These are phyloP conservation scores for Scalopus aquaticus DNA, from an alignment of 2,113 vertebrate species.

Conservation along the genomic window DNA sequence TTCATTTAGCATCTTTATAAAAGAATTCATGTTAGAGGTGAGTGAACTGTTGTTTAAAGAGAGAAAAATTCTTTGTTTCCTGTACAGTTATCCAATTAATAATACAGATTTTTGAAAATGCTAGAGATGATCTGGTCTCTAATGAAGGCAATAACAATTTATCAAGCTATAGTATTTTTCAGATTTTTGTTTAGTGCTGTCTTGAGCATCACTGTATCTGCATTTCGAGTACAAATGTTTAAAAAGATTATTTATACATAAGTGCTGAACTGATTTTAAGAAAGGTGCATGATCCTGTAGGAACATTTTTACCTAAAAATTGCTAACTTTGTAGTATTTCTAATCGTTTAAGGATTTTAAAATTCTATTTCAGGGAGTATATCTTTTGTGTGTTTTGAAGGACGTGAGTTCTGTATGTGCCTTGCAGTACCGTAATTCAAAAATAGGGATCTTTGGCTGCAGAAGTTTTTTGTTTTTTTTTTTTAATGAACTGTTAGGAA, in stretches of 20 bases:
- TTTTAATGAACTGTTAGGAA: constrained; percentile 75
- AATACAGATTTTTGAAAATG: constrained; percentile 70
- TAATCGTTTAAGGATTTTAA: constrained; percentile 84
- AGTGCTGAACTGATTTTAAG: constrained; percentile 81
- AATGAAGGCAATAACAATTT: constrained; percentile 86
- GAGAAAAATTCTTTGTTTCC: constrained; percentile 48
- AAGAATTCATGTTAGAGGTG: constrained; percentile 60
- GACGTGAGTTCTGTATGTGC: constrained; percentile 87
- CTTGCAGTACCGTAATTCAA: constrained; percentile 87
- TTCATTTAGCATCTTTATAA: constrained; percentile 64
- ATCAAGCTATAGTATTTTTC: constrained; percentile 76
- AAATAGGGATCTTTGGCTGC: constrained; percentile 80
- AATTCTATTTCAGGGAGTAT: constrained; percentile 87
- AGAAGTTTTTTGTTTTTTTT: constrained; percentile 76
- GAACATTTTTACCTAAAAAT: constrained; percentile 83
- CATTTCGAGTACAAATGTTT: constrained; percentile 75
- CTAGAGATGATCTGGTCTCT: constrained; percentile 75
- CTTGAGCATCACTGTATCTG: constrained; percentile 74
- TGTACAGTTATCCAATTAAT: constrained; percentile 51
- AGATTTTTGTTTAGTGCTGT: constrained; percentile 62
- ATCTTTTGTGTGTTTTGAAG: constrained; percentile 83
- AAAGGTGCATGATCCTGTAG: constrained; percentile 83
- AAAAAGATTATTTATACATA: constrained; percentile 77
- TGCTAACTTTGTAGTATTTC: constrained; percentile 87
- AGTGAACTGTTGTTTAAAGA: constrained; percentile 35